phyloP scores from a whole-genome alignment of 2,797 vertebrate species.

The Delichon dasypus region DNA sequence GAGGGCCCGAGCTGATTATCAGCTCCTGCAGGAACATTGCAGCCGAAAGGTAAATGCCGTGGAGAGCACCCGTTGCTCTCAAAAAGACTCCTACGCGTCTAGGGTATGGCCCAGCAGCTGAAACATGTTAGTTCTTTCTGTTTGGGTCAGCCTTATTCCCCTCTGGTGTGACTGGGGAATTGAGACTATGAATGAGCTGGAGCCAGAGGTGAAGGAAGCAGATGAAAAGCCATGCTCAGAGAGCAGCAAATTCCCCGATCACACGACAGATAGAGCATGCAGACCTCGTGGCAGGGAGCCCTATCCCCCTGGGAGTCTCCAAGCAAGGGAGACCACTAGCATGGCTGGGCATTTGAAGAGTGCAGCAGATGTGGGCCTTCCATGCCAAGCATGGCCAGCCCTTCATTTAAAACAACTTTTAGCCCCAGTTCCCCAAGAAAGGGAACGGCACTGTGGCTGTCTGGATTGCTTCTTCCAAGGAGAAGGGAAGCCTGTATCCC shows the following conservation, averaged over 20 bases:
- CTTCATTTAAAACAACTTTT: background rate
- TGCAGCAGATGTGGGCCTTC: background rate
- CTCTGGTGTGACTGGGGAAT: background rate
- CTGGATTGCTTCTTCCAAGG: background rate
- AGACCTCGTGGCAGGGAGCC: fast-evolving
- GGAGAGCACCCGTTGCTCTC: too few species aligned
- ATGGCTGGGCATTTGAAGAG: fast-evolving
- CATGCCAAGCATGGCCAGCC: background rate
- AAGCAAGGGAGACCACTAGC: background rate
- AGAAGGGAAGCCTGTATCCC: background rate
- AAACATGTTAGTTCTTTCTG: background rate
- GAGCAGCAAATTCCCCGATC: background rate
- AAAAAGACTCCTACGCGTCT: fast-evolving
- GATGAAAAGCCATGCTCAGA: background rate
- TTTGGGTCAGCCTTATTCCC: background rate
- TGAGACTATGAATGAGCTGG: background rate
- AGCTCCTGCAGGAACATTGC: background rate
- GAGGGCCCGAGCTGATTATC: background rate
- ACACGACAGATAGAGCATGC: background rate
- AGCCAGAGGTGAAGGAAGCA: background rate
- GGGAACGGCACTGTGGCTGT: background rate
- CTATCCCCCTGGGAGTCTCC: background rate
- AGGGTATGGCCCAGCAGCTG: too few species aligned
- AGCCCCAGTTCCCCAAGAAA: background rate
- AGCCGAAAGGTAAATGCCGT: background rate